phyloP scores from a whole-genome alignment of 2,888 invertebrate genomes.

The Kryphioiulus occultus region DNA sequence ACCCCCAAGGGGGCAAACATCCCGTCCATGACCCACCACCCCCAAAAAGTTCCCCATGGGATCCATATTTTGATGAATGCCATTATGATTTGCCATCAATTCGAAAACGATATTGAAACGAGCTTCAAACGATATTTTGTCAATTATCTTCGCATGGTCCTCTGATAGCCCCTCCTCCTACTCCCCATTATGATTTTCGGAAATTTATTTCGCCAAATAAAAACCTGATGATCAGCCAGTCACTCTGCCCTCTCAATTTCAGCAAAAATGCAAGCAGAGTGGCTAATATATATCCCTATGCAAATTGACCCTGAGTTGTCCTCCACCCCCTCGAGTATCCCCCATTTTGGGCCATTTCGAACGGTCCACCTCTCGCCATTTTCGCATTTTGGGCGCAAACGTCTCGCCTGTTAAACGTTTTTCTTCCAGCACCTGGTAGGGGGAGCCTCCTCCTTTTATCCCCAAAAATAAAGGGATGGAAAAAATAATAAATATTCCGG shows the following conservation, averaged over 20 bases:
- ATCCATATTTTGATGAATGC: background rate
- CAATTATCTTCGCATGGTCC: background rate
- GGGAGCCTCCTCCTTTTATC: background rate
- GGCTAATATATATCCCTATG: background rate
- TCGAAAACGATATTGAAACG: background rate
- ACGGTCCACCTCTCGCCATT: background rate
- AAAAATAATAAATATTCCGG: background rate
- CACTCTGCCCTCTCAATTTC: slow-evolving; percentile 19
- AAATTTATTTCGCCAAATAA: background rate
- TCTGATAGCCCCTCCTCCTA: background rate
- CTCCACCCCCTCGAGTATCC: background rate
- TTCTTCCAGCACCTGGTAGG: background rate
- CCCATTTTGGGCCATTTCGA: background rate
- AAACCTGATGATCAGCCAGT: background rate
- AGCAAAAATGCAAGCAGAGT: background rate
- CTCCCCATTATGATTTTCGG: background rate
- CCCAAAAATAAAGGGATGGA: background rate
- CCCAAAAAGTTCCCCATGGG: background rate
- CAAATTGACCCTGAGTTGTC: background rate
- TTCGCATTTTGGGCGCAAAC: background rate
- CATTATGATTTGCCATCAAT: background rate
- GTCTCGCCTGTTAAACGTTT: background rate
- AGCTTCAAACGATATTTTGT: background rate
- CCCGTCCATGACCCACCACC: background rate
- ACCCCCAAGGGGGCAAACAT: background rate